Base-by-base conservation (phyloP, 2,113 vertebrate species). In the Clupea harengus region DNA sequence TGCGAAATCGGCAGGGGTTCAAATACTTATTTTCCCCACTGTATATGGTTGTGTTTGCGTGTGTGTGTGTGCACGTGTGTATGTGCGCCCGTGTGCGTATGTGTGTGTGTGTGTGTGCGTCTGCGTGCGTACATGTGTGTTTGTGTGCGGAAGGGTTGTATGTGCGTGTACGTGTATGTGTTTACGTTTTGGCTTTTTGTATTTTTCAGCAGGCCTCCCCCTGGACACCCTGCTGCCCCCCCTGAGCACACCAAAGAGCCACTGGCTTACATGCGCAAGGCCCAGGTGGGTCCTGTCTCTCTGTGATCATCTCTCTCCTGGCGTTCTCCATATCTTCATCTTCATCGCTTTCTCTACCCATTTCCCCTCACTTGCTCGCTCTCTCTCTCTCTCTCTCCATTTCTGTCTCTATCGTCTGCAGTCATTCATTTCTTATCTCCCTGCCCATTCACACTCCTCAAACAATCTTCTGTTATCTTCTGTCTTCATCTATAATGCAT, bases 241-340 rank as follows among this genome's bases (percentile, higher is more conserved):
- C 93, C 94, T 32, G 97, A 99, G 87, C 97, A 99, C 91, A 95
- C 95, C 82, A 99, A 99, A 91, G 98, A 99, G 87, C 97, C 97
- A 0, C 92, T 99, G 94, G 96, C 94, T 82, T 99, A 99, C 93
- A 99, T 99, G 97, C 96, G 97, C 90, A 97, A 96, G 91, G 97
- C 98, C 85, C 98, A 99, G 97, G 98, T 99, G 91, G 47, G 96
- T 93, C 10, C 86, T 22, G 87, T 91, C 90, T 45, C 64, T 85
- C 91, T 87, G 8, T 8, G 6, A 6, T 6, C 22, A 25, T 64
- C 60, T 25, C 7, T 7, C 6, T 22, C 22, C 20, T 64, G 20
- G 39, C 39, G 39, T 39, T 8, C 22, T n/a, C 22, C 8, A 0
- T 25, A 46, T 50, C 47, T 80, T 25, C 46, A 45, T 46, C 22